Conservation (phyloP, 2,888 invertebrate genomes). For the Tetheella fluctuosa region DNA sequence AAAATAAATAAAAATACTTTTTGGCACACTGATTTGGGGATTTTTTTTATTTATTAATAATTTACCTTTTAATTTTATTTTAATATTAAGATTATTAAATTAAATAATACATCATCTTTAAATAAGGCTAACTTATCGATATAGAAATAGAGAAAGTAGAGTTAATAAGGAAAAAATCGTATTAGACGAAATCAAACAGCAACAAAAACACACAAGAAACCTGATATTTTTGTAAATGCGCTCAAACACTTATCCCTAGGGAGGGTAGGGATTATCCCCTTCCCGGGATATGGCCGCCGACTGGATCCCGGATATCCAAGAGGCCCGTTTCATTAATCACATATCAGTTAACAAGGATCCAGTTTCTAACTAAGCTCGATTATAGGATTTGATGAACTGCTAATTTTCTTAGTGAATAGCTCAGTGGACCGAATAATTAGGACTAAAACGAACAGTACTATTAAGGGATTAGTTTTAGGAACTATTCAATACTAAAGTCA, state of each 20-base stretch:
- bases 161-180: conserved; percentile 1
- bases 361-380: conserved; percentile 48
- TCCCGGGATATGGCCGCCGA: conserved; percentile 20
- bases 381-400: conserved; percentile 49
- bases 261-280: conserved; percentile 30
- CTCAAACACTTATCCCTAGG: conserved; percentile 31
- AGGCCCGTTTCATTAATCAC: conserved; percentile 63
- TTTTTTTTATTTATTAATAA: neutral
- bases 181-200: conserved; percentile 22
- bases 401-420: conserved; percentile 33
- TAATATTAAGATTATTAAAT: too few relatives aligned
- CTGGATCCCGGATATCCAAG: conserved; percentile 46
- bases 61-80: too few relatives aligned
- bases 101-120: too few relatives aligned
- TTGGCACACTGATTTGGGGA: neutral
- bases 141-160: neutral
- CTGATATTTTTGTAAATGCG: conserved; percentile 43
- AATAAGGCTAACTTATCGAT: too few relatives aligned
- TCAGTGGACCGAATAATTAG: conserved; percentile 4
- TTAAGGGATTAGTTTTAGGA: neutral
- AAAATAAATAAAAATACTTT: neutral
- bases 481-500: neutral
- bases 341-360: conserved; percentile 64
- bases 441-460: neutral
- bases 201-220: conserved; percentile 44